Evolutionary conservation across 2,113 vertebrate species (phyloP).

Genomic region (Tamias sibiricus): DNA sequence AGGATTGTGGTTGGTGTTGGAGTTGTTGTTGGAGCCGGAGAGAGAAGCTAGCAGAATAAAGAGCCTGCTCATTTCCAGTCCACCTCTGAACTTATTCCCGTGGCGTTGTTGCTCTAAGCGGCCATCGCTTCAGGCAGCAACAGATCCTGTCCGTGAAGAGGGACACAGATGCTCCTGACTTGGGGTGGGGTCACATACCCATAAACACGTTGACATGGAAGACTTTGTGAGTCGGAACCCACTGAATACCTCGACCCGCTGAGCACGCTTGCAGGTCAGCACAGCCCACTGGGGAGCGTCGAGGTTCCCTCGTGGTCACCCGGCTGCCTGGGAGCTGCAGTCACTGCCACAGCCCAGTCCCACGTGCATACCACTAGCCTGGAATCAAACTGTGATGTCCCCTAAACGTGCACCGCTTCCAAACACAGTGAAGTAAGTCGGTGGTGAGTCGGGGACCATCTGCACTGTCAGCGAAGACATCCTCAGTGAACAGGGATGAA

Average conservation of each 20-base stretch:
- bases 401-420: not conserved
- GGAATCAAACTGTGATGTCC: not conserved
- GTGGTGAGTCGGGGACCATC: not conserved
- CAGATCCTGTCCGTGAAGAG: not conserved
- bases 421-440: not conserved
- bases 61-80: too few relatives aligned
- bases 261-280: not conserved
- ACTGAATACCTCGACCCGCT: accelerated
- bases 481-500: not conserved
- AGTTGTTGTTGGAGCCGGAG: too few relatives aligned
- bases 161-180: not conserved
- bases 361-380: too few relatives aligned
- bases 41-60: too few relatives aligned
- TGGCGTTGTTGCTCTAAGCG: too few relatives aligned
- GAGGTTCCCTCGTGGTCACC: too few relatives aligned
- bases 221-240: accelerated
- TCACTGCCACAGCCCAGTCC: not conserved
- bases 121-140: too few relatives aligned
- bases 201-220: not conserved
- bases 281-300: not conserved
- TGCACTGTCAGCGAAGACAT: not conserved
- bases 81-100: too few relatives aligned
- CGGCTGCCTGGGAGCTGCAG: not conserved
- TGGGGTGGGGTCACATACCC: too few relatives aligned
- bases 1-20: too few relatives aligned